Base-by-base conservation (phyloP, 2,797 vertebrate genomes). In the Gambelia wislizenii region DNA sequence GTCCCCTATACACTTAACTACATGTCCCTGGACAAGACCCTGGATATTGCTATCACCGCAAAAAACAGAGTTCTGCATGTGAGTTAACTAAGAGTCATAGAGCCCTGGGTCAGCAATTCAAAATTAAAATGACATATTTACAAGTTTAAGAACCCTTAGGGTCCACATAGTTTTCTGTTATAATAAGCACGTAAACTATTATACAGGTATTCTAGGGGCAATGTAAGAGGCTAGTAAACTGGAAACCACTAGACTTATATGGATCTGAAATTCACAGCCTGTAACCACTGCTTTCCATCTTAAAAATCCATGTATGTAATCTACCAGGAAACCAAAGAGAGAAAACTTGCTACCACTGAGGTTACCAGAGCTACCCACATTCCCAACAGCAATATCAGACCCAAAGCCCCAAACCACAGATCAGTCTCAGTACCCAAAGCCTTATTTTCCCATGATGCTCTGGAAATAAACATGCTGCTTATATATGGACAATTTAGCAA, bases 261-360 rank as follows among this genome's bases (percentile, higher is more conserved):
- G 8, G 33, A 75, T 64, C 56, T 67, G 44, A 49, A 59, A 88
- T 47, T 36, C 80, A 64, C 9, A 25, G 30, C 3, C 59, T 25
- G 70, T 22, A 77, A 76, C n/a, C 39, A 61, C 12, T 61, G 30
- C 33, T 47, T 33, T 36, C 42, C 54, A 64, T 69, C 6, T 70
- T 22, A 69, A 67, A 52, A 69, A 33, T 39, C 27, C 27, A 54
- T 49, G 72, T 30, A 16, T 56, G n/a, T 49, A 5, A 33, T 84
- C 47, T 39, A 78, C 18, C 54, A 52, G n/a, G n/a, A 88, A n/a
- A 84, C 33, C 27, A 88, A 88, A 39, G 42, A 27, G 83, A 83
- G 42, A n/a, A 83, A 76, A 8, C 44, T 67, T 22, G 2, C 54
- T 75, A 64, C 10, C 27, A n/a, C 49, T 49, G 36, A 59, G 20